Percentiles rank a stretch among this genome's conserved stretches.
Evolutionary conservation across 2,888 invertebrate genomes (phyloP).

Genomic region (Achlya flavicornis): DNA sequence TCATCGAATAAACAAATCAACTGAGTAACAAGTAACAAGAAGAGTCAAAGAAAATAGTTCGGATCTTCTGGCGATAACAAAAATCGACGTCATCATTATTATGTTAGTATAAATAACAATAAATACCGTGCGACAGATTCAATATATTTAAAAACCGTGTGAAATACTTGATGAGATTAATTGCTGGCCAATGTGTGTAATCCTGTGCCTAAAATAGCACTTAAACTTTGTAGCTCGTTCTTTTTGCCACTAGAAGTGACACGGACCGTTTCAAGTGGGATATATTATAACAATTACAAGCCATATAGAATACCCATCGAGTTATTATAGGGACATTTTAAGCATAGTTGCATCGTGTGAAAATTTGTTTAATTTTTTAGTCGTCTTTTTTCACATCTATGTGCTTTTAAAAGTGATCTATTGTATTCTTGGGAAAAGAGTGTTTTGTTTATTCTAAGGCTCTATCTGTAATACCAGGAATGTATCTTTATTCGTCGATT

Average conservation of each 20-base stretch:
- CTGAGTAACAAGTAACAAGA: too few relatives aligned
- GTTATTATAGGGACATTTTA: conserved; percentile 47
- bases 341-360: conserved; percentile 33
- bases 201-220: conserved; percentile 52
- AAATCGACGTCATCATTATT: too few relatives aligned
- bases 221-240: conserved; percentile 31
- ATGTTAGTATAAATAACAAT: too few relatives aligned
- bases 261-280: conserved; percentile 71
- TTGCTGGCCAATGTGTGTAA: conserved; percentile 28
- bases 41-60: too few relatives aligned
- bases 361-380: conserved; percentile 20
- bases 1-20: too few relatives aligned
- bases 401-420: too few relatives aligned
- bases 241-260: conserved; percentile 55
- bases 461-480: too few relatives aligned
- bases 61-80: too few relatives aligned
- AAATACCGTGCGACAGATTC: background rate
- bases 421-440: too few relatives aligned
- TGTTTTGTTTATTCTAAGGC: too few relatives aligned
- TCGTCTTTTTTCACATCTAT: conserved; percentile 11
- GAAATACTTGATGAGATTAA: conserved; percentile 16
- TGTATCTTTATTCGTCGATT: too few relatives aligned
- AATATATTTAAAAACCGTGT: conserved; percentile 16
- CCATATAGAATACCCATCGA: conserved; percentile 53
- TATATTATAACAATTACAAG: conserved; percentile 53